Evolutionary conservation across 2,888 invertebrate genomes (phyloP).

Genomic region (Nephrotoma flavescens): DNA sequence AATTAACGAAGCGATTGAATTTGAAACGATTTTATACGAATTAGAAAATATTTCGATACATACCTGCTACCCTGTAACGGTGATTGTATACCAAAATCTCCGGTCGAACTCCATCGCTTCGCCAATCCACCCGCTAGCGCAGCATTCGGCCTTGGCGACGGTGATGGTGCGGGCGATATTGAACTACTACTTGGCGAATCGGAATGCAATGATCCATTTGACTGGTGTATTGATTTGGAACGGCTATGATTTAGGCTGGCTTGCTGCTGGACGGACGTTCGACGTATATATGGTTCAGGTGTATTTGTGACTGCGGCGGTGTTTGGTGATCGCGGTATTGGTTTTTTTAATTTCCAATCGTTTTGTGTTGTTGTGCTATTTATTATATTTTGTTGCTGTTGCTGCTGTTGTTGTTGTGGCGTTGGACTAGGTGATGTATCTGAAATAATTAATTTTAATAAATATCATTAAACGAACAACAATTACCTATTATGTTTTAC

Average conservation of each 20-base stretch:
- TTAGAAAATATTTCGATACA: neutral
- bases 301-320: slow-evolving; percentile 7
- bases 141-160: slow-evolving; percentile 56
- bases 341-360: slow-evolving; percentile 40
- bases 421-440: slow-evolving; percentile 16
- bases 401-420: slow-evolving; percentile 12
- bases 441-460: slow-evolving; percentile 5
- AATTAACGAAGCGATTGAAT: neutral
- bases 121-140: slow-evolving; percentile 33
- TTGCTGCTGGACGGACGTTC: slow-evolving; percentile 1
- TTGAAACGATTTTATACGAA: neutral
- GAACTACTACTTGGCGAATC: slow-evolving; percentile 72
- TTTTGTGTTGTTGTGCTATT: slow-evolving; percentile 18
- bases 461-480: neutral
- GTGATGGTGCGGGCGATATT: slow-evolving; percentile 68
- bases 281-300: slow-evolving; percentile 9
- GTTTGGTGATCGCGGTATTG: slow-evolving; percentile 29
- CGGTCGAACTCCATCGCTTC: slow-evolving; percentile 72
- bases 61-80: slow-evolving; percentile 35
- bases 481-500: neutral
- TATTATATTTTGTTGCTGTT: slow-evolving; percentile 6
- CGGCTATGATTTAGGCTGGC: slow-evolving; percentile 26
- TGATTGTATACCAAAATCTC: slow-evolving; percentile 49
- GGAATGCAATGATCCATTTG: slow-evolving; percentile 67
- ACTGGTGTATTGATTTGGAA: slow-evolving; percentile 42